Conservation (phyloP, 2,113 vertebrate genomes). For the Antennarius striatus region DNA sequence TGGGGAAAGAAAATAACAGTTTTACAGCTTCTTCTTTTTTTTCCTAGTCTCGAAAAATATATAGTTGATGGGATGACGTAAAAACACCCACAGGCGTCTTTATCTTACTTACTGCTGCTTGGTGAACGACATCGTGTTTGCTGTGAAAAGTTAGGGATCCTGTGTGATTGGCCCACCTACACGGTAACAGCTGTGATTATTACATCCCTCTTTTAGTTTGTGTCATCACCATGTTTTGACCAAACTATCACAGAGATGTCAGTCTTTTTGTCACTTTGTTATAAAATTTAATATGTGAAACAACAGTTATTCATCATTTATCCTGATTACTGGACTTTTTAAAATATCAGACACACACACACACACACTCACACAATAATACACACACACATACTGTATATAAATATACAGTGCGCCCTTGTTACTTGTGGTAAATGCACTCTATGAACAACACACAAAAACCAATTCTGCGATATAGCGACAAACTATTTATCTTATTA, state of each 20-base stretch:
- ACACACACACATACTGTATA: too few species aligned
- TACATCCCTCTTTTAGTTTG: conserved; percentile 13
- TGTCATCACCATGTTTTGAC: conserved; percentile 15
- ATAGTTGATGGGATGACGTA: conserved; percentile 61
- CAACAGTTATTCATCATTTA: too few species aligned
- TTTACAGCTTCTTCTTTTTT: conserved; percentile 51
- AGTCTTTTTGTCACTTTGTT: not conserved
- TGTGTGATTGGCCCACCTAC: conserved; percentile 57
- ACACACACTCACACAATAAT: too few species aligned
- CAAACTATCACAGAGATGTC: conserved; percentile 16
- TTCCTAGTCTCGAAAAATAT: conserved; percentile 46
- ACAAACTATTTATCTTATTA: too few species aligned
- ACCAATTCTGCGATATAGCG: too few species aligned
- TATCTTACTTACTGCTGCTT: conserved; percentile 49
- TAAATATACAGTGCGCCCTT: too few species aligned
- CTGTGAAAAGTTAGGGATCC: conserved; percentile 54
- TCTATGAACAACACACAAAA: too few species aligned
- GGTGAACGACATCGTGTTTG: conserved; percentile 48
- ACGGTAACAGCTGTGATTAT: conserved; percentile 51
- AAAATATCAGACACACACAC: too few species aligned
- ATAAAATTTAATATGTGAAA: too few species aligned
- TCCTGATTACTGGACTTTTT: too few species aligned
- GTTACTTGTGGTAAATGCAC: too few species aligned
- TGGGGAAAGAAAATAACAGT: conserved; percentile 80
- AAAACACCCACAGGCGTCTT: conserved; percentile 66